Evolutionary conservation across 2,113 vertebrate species (phyloP), one percentile per base, ranked within the genome.

Genomic region (Nansenia antarctica): DNA sequence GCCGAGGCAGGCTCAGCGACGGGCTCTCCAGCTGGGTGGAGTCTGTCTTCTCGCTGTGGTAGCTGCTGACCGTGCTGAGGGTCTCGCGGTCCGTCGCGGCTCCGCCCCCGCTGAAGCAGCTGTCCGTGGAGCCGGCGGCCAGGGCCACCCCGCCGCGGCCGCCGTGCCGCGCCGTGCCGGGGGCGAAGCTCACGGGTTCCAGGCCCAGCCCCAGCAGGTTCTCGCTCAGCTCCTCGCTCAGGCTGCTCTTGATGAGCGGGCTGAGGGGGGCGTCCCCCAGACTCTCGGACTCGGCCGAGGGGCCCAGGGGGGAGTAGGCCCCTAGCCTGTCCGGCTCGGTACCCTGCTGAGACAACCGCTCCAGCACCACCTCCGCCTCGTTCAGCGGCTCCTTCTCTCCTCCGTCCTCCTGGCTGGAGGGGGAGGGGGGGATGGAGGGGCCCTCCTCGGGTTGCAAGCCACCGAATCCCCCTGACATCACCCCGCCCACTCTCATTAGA

Each of bases 11-110:
- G 72, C 92, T 93, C 0, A 93, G 82, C 0, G 94, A 93, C 1
- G 95, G 94, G 80, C 95, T 96, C 82, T 96, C 95, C 73, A 96
- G 85, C 79, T 94, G 95, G 3, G 95, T 96, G 0, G 95, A 96
- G 76, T 95, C 93, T 0, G 95, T 96, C 70, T 95, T 95, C 85
- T 96, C 95, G 6, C 95, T 96, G 61, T 94, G 94, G 77, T 95
- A 96, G 80, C 95, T 96, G 87, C 95, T 95, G 39, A 95, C 72
- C 0, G 95, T 96, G 70, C 93, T 94, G 1, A 92, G 87, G 0
- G 93, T 94, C 87, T 96, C 95, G 18, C 93, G 86, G 78, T 96
- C 95, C 0, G 95, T 95, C 54, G 89, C 84, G 5, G 82, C 86
- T 2, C 90, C 91, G 9, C 91, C 91, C 9, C 92, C 93, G 2